Base-by-base conservation (phyloP, 2,888 invertebrate genomes). In the Chromoteleia sp. region DNA sequence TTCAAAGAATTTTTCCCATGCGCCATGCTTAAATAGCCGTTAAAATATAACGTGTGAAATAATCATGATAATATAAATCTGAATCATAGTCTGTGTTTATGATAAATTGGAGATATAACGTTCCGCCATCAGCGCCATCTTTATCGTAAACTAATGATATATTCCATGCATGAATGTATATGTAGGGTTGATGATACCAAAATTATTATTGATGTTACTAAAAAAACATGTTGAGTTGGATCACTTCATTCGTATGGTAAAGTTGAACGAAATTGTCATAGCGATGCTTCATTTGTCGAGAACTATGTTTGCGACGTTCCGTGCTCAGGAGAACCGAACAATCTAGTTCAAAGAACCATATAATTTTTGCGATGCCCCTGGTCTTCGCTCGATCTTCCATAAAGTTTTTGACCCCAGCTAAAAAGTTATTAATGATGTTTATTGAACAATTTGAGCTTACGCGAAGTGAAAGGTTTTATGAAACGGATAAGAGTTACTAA, bases 251-350 rank as follows among this genome's bases (percentile, higher is more conserved):
- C 25, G 6, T 25, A 6, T 6, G 25, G 6, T 25, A 25, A 4
- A 25, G n/a, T n/a, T n/a, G n/a, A n/a, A n/a, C n/a, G n/a, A n/a
- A n/a, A n/a, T n/a, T n/a, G n/a, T n/a, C 25, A 25, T 25, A 4
- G 3, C 2, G 2, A 4, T 25, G 25, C 6, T 25, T 4, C 25
- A 33, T 29, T 61, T 29, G 39, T 74, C 41, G 68, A 73, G 74
- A 48, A 80, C 77, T 73, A 68, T 33, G 70, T 68, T 83, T 85
- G 84, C 76, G 83, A 85, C 52, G 84, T 84, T 86, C 84, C 74
- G 84, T 30, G 86, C 86, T 86, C 86, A 85, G 86, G 83, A 82
- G 86, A 86, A 84, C 85, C 45, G 82, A 86, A 45, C 85, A 84
- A 85, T 75, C 68, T 56, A 50, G 45, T 79, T n/a, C n/a, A n/a